A percentile compares a stretch with the other conserved stretches of the same genome.
Evolutionary conservation across 2,797 vertebrate genomes (phyloP).

Genomic region (Carcharodon carcharias): DNA sequence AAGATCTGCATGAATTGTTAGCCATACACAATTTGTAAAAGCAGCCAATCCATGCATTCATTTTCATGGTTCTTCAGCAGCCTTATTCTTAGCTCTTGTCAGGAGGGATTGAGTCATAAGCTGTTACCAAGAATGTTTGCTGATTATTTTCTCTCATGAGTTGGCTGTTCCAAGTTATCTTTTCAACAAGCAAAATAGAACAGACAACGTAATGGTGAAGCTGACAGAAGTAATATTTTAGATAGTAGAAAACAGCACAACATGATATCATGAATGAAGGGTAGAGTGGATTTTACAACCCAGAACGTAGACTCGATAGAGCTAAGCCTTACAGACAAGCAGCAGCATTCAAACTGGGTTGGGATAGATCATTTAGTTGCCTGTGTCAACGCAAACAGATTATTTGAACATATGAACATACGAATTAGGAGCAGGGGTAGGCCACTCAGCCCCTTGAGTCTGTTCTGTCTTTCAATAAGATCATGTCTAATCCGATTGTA

Average conservation of each 20-base stretch:
- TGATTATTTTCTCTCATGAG: conserved; percentile 15
- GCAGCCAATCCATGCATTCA: not conserved
- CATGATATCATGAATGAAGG: conserved; percentile 23
- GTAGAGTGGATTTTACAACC: not conserved
- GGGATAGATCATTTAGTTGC: not conserved
- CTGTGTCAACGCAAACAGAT: not conserved
- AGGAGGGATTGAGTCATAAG: conserved; percentile 34
- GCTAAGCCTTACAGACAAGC: no score
- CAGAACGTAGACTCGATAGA: not conserved
- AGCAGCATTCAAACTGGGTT: not conserved
- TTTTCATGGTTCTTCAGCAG: not conserved
- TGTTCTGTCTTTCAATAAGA: no score
- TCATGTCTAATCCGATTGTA: no score
- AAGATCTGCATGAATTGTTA: conserved; percentile 17
- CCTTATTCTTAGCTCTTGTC: conserved; percentile 22
- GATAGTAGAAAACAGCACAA: not conserved
- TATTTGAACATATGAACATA: no score
- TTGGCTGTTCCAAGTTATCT: conserved; percentile 26
- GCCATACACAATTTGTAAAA: not conserved
- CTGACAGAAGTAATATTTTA: conserved; percentile 10
- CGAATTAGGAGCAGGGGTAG: no score
- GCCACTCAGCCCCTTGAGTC: no score
- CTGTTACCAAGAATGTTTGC: conserved; percentile 20
- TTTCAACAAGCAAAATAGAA: conserved; percentile 25
- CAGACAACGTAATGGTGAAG: conserved; percentile 9